Evolutionary conservation across 1,140 invertebrate genomes (phyloP).

Genomic region (Diabrotica undecimpunctata): DNA sequence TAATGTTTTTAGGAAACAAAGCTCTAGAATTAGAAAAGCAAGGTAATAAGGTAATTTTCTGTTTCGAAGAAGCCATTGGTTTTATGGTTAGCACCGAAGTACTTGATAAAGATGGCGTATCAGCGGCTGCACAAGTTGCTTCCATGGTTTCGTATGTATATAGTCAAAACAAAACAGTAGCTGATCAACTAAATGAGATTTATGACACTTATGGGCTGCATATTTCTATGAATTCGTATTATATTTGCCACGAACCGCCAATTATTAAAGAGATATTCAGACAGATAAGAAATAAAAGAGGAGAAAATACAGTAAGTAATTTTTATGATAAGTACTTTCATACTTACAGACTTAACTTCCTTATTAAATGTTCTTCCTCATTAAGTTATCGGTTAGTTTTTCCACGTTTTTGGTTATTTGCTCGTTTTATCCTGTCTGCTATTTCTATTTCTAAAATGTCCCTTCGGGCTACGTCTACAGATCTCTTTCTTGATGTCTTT

Average conservation of each 20-base stretch:
- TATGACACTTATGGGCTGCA: slow-evolving; percentile 86
- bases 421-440: no score
- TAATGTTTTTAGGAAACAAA: slow-evolving; percentile 62
- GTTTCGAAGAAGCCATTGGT: slow-evolving; percentile 91
- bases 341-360: no score
- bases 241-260: slow-evolving; percentile 73
- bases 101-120: slow-evolving; percentile 94
- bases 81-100: slow-evolving; percentile 89
- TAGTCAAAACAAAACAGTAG: slow-evolving; percentile 61
- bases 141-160: slow-evolving; percentile 72
- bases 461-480: no score
- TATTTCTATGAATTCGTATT: slow-evolving; percentile 83
- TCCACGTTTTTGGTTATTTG: no score
- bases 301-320: slow-evolving; percentile 59
- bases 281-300: slow-evolving; percentile 72
- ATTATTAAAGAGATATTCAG: slow-evolving; percentile 78
- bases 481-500: no score
- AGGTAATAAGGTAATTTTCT: slow-evolving; percentile 81
- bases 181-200: slow-evolving; percentile 74
- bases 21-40: slow-evolving; percentile 66
- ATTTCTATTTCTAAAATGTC: no score
- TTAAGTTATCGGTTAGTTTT: no score
- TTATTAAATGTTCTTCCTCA: no score
- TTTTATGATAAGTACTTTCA: slow-evolving; percentile 43
- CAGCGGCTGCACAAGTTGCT: slow-evolving; percentile 68